Conservation (phyloP, 2,888 invertebrate species). For the Malachius bipustulatus region DNA sequence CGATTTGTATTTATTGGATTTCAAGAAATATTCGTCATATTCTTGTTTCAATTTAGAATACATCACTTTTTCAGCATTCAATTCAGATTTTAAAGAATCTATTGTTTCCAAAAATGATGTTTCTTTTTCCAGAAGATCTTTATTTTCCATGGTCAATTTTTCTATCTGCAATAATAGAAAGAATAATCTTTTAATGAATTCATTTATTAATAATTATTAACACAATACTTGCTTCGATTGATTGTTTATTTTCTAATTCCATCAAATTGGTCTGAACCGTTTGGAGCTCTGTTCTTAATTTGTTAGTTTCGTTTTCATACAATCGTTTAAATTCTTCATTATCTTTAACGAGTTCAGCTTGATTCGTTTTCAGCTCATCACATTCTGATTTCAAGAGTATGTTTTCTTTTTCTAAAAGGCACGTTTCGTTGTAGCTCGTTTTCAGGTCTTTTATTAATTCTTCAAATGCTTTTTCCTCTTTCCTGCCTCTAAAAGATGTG, state of each 20-base stretch:
- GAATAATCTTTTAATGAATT: too few relatives aligned
- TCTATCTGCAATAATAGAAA: not conserved
- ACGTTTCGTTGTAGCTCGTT: too few relatives aligned
- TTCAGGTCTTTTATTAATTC: too few relatives aligned
- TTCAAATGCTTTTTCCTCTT: too few relatives aligned
- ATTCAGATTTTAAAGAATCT: not conserved
- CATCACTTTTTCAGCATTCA: not conserved
- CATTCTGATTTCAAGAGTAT: not conserved
- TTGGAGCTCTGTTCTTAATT: not conserved
- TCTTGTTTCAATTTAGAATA: not conserved
- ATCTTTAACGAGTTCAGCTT: not conserved
- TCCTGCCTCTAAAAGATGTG: too few relatives aligned
- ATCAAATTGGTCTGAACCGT: not conserved
- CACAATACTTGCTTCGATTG: not conserved
- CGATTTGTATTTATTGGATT: not conserved
- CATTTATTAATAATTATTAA: too few relatives aligned
- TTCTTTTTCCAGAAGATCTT: constrained; percentile 1
- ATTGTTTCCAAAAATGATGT: not conserved
- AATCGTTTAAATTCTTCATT: not conserved
- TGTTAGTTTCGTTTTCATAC: not conserved
- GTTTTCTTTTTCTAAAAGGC: not conserved
- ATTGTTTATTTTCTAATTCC: not conserved
- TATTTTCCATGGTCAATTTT: not conserved
- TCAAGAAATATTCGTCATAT: not conserved
- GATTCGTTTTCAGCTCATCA: not conserved